phyloP scores from a whole-genome alignment of 2,113 vertebrate genomes.

The Periophthalmodon schlosseri region DNA sequence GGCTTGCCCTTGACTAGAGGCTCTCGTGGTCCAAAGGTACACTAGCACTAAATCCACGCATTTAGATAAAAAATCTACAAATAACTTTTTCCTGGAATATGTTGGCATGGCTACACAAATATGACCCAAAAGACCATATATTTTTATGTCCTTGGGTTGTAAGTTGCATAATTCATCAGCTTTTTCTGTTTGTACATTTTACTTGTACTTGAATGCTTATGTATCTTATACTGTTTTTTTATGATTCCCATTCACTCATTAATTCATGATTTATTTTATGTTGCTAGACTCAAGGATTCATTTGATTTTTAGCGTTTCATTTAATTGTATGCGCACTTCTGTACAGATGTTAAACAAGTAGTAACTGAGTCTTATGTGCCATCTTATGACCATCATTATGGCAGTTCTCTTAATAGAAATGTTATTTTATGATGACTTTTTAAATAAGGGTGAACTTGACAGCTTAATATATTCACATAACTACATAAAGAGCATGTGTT shows the following conservation, averaged over 20 bases:
- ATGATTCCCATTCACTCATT: neutral
- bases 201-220: neutral
- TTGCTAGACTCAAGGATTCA: neutral
- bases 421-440: neutral
- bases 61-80: neutral
- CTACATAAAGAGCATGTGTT: slow-evolving; percentile 29
- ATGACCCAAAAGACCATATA: neutral
- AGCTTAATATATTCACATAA: slow-evolving; percentile 9
- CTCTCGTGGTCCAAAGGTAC: slow-evolving; percentile 93
- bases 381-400: neutral
- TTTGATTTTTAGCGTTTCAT: neutral
- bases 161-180: neutral
- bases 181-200: neutral
- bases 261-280: too few species aligned
- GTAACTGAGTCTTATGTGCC: too few species aligned
- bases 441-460: neutral
- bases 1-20: slow-evolving; percentile 79
- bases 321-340: neutral
- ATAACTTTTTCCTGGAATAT: neutral
- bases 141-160: neutral
- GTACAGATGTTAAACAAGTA: neutral
- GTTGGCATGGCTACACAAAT: neutral
- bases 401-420: too few species aligned
- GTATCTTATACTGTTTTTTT: neutral
- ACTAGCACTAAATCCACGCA: neutral